Base-by-base conservation (phyloP, 1,140 invertebrate genomes). In the Vanessa atalanta region DNA sequence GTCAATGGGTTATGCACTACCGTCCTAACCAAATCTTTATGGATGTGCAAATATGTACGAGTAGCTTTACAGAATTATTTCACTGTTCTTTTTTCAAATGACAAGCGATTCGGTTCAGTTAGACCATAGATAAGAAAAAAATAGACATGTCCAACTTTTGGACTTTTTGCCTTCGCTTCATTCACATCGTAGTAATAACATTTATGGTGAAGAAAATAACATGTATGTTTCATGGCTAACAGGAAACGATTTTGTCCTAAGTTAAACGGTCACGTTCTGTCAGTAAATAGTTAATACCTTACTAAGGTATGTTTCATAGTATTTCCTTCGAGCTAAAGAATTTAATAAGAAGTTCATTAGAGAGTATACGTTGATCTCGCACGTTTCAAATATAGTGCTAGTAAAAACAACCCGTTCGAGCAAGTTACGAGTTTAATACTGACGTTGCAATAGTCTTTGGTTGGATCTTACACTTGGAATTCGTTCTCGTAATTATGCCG, bases 1-100 rank as follows among this genome's bases (percentile, higher is more conserved):
- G 72, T 79, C 77, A 77, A 79, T 75, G 70, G 63, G 65, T 75
- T 75, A 79, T 53, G 69, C 70, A 73, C 71, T 74, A 76, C 68
- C 70, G 16, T 71, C 31, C 31, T 63, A 16, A 51, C 65, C 50
- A 72, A 72, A 60, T 15, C 31, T 57, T 47, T 47, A 60, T 48
- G 7, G 20, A 15, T 63, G 15, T n/a, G 68, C 68, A 23, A 63
- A 61, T 61, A 47, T 63, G 15, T 37, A 61, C 5, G 48, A 15
- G 48, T 50, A 23, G 53, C 47, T 70, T 70, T 70, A 43, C 20
- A 12, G 4, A 15, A 31, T 61, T 37, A 37, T 61, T 60, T 47
- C 7, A 9, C 26, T 6, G 43, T 64, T 65, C 47, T 26, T 48
- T 47, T 65, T 65, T n/a, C 4, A 64, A 64, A 60, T 60, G 16